Evolutionary conservation across 2,113 vertebrate species (phyloP).

Genomic region (Phylloscopus trochiloides): DNA sequence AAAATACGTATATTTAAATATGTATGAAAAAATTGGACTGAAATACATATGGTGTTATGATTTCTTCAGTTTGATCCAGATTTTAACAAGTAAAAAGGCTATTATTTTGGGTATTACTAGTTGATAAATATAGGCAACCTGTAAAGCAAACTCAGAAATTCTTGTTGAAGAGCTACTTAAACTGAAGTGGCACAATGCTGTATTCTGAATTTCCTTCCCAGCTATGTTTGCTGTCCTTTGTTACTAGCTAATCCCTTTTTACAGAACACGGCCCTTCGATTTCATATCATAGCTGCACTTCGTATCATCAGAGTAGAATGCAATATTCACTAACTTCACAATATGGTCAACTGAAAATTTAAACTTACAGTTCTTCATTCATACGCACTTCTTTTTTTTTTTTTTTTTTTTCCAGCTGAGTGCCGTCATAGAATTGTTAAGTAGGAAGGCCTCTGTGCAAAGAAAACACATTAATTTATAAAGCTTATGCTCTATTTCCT

Average conservation of each 20-base stretch:
- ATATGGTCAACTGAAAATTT: neutral
- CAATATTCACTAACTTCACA: neutral
- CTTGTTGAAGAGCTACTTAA: neutral
- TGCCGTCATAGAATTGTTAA: conserved; percentile 55
- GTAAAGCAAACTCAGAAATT: neutral
- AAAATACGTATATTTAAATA: neutral
- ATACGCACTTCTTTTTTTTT: conserved; percentile 69
- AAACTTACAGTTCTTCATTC: conserved; percentile 79
- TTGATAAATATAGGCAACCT: neutral
- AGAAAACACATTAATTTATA: neutral
- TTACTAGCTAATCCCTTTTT: neutral
- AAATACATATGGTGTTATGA: neutral
- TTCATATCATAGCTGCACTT: neutral
- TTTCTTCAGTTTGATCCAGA: neutral
- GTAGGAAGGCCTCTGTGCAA: conserved; percentile 64
- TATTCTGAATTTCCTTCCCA: neutral
- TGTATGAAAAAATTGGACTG: neutral
- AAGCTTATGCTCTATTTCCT: neutral
- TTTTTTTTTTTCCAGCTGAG: conserved; percentile 62
- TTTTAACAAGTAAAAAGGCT: neutral
- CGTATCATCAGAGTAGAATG: neutral
- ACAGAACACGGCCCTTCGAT: neutral
- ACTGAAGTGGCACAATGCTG: neutral
- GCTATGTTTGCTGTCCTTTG: neutral
- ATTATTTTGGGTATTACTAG: neutral